Base-by-base conservation (phyloP, 2,113 vertebrate genomes). In the Vireo altiloquus region DNA sequence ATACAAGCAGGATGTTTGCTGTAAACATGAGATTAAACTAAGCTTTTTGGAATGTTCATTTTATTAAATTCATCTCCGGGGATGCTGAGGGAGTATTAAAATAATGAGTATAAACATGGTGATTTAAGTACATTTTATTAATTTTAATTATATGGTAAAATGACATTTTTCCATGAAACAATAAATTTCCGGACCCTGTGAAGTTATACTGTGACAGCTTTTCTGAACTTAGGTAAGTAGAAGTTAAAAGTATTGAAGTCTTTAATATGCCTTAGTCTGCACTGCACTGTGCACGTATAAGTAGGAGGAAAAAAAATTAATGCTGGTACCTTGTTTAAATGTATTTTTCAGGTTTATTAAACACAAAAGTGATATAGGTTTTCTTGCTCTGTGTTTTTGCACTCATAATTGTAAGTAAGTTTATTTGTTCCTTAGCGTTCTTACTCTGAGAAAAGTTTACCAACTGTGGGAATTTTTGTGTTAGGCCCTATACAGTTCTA, bases 1-100 rank as follows among this genome's bases (percentile, higher is more conserved):
- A n/a, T 19, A 30, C 56, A 59, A 86, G 40, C 69, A 89, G 90
- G 77, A 91, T 94, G 84, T 89, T 95, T 87, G 42, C 25, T 83
- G 42, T 87, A 84, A 94, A 75, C 74, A 56, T 23, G 42, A 81
- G 84, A 78, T 91, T 75, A 80, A 95, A 57, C 66, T 96, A 95
- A 97, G 89, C 92, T 74, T 94, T 93, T 83, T 94, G 91, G 94
- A 94, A 95, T 90, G 92, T 28, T 82, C 5, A 1, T 92, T 88
- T 94, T 83, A 63, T 81, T 78, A 60, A 84, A 86, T 63, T 83
- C 30, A 63, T 86, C 60, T 94, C 56, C 15, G 46, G 60, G 52
- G 57, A 59, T 96, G 47, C 42, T 74, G 68, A 88, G 11, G 70
- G 52, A 66, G 13, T 77, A 68, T 81, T 76, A 69, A 88, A 65